Percentiles rank a stretch among this genome's conserved stretches.
These are phyloP conservation scores for Holcopasites calliopsidis DNA, from an alignment of 1,140 invertebrate species.

Conservation along the genomic window DNA sequence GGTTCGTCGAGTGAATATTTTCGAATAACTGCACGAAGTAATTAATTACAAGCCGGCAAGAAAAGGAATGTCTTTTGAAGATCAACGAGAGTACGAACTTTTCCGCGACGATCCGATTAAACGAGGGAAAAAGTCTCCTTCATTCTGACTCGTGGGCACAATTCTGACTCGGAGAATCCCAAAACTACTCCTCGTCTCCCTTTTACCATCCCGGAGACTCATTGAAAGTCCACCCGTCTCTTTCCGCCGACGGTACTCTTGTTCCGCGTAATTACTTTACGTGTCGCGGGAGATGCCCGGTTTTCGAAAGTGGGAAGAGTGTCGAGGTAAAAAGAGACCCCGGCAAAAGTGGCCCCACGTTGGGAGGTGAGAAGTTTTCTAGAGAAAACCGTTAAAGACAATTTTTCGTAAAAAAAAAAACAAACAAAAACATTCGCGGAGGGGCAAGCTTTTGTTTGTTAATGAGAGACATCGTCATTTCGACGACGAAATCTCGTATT, in stretches of 20 bases:
- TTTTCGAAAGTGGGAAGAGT: neutral
- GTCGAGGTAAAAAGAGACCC: neutral
- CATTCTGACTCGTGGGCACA: neutral
- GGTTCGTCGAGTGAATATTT: too few relatives aligned
- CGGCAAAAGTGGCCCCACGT: too few relatives aligned
- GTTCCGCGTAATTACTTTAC: constrained; percentile 9
- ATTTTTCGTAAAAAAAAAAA: too few relatives aligned
- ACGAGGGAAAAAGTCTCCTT: neutral
- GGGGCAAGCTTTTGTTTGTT: neutral
- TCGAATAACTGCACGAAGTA: too few relatives aligned
- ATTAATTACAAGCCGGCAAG: neutral
- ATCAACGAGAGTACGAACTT: too few relatives aligned
- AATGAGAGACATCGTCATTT: neutral
- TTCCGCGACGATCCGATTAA: neutral
- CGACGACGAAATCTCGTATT: neutral
- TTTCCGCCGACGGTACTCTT: neutral
- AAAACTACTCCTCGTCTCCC: neutral
- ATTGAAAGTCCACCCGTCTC: neutral
- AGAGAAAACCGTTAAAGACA: too few relatives aligned
- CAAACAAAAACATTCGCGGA: too few relatives aligned
- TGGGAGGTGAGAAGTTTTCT: too few relatives aligned
- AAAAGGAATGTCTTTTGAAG: neutral
- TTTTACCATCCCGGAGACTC: neutral
- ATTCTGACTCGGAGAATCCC: neutral
- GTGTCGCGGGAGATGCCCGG: too few relatives aligned